Base-by-base conservation (phyloP, 2,888 invertebrate species). In the Agriotes lineatus region DNA sequence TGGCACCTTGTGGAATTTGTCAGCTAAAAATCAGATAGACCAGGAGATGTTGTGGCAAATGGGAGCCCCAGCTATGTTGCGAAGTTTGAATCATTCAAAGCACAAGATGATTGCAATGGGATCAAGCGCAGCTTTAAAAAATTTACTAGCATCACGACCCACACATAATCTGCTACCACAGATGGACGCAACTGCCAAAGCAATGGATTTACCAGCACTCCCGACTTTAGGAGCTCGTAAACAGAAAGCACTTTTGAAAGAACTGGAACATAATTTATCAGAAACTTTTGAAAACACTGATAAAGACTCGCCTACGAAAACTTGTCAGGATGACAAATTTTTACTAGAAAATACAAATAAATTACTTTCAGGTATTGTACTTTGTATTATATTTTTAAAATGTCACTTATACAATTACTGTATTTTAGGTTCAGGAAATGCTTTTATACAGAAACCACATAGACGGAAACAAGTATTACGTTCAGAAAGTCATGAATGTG, bases 61-160 rank as follows among this genome's bases (percentile, higher is more conserved):
- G 83, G 96, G 95, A 0, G 96, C 96, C 0, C 95, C 97, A 1
- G 92, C 94, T 0, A 96, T 97, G 96, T 85, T 97, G 35, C 89
- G 96, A 20, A 96, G 95, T 79, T 87, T 98, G 14, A 95, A 96
- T 60, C 95, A 97, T 84, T 98, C 97, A 0, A 96, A 97, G 82
- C 97, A 99, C 82, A 96, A 96, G 84, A 95, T 97, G 94, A 98
- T 99, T 74, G 95, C 97, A 0, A 96, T 96, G 91, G 98, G 97
- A 20, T 96, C 97, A 39, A 94, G 95, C 71, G 96, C 97, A 2
- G 97, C 98, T 0, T 85, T 98, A 62, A 96, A 97, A 83, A 98
- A 99, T 85, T 86, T 99, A 42, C 86, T 97, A 4, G 93, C 93
- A 77, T 95, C 95, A 10, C 89, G 91, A 78, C 95, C 94, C 0